Conservation (phyloP, 1,140 invertebrate species). For the Papilio helenus region DNA sequence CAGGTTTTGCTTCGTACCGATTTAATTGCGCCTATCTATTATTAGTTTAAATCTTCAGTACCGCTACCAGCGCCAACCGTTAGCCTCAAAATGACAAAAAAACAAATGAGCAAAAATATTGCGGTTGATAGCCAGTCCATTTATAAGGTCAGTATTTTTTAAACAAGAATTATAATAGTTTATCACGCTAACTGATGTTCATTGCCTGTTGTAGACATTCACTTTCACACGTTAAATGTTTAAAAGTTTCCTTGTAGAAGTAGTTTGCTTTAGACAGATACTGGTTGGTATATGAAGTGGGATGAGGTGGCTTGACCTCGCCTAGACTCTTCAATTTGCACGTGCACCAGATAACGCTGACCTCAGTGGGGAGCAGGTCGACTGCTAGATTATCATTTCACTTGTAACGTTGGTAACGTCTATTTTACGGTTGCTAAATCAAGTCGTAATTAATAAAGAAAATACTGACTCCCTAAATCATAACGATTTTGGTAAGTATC, state of each 20-base stretch:
- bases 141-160: too few species aligned
- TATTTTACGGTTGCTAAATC: not conserved
- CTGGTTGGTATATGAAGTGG: not conserved
- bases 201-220: not conserved
- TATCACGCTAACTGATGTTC: too few species aligned
- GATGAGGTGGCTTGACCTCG: slow-evolving; percentile 16
- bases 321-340: slow-evolving; percentile 25
- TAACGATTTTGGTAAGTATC: too few species aligned
- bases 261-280: not conserved
- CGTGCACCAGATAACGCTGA: slow-evolving; percentile 13
- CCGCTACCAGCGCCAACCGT: too few species aligned
- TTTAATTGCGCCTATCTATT: too few species aligned
- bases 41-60: too few species aligned
- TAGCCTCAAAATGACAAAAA: too few species aligned
- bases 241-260: not conserved
- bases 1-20: too few species aligned
- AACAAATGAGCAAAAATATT: too few species aligned
- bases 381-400: slow-evolving; percentile 6
- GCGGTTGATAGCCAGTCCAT: too few species aligned
- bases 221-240: not conserved
- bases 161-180: too few species aligned
- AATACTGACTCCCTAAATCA: not conserved
- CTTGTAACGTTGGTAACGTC: not conserved
- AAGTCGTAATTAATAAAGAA: not conserved
- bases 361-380: not conserved